phyloP scores from a whole-genome alignment of 2,113 vertebrate species.

The Phoxinus phoxinus region DNA sequence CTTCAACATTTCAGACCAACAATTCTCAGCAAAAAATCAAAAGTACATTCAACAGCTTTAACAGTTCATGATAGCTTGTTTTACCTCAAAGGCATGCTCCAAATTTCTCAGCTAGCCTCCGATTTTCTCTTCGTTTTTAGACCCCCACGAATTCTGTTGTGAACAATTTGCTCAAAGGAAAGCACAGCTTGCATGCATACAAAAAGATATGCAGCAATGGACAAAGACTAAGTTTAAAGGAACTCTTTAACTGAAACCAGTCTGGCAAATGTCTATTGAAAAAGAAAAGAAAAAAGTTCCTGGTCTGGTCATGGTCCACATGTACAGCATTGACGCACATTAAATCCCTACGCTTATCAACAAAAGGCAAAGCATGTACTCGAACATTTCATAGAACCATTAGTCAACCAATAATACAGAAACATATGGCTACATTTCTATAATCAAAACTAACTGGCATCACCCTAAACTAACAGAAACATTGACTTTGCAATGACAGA shows the following conservation, averaged over 20 bases:
- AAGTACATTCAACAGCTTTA: slow-evolving; percentile 63
- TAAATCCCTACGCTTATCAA: slow-evolving; percentile 54
- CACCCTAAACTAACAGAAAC: slow-evolving; percentile 44
- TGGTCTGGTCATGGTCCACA: slow-evolving; percentile 76
- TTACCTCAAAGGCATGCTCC: slow-evolving; percentile 95
- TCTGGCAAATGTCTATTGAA: slow-evolving; percentile 26
- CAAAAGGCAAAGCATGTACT: slow-evolving; percentile 56
- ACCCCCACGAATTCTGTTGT: slow-evolving; percentile 88
- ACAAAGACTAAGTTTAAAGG: slow-evolving; percentile 55
- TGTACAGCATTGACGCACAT: slow-evolving; percentile 65
- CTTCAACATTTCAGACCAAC: slow-evolving; percentile 64
- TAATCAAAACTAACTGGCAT: slow-evolving; percentile 33
- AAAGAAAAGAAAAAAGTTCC: slow-evolving; percentile 62
- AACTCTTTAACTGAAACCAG: slow-evolving; percentile 49
- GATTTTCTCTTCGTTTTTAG: slow-evolving; percentile 85
- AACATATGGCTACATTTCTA: slow-evolving; percentile 29
- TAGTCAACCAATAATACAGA: slow-evolving; percentile 44
- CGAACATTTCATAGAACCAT: slow-evolving; percentile 49
- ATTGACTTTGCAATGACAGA: slow-evolving; percentile 63
- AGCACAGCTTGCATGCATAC: slow-evolving; percentile 84
- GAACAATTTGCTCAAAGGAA: slow-evolving; percentile 89
- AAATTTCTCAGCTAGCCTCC: slow-evolving; percentile 86
- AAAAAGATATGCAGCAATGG: slow-evolving; percentile 75
- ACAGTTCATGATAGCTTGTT: slow-evolving; percentile 70
- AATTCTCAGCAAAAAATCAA: slow-evolving; percentile 39